phyloP scores from a whole-genome alignment of 2,888 invertebrate genomes.

The Protonemura montana region DNA sequence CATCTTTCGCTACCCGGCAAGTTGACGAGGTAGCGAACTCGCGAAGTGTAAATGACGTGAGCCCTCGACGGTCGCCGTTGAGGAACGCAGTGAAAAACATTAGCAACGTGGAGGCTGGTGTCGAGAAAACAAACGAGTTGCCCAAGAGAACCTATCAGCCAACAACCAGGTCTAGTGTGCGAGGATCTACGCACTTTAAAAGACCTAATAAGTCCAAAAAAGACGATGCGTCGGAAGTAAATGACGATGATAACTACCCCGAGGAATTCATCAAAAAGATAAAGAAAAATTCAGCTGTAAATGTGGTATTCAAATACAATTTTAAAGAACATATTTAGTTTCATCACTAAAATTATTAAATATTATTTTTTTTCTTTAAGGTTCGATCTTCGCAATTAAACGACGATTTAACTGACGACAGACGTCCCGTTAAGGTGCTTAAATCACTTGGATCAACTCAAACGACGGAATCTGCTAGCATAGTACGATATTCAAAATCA shows the following conservation, averaged over 20 bases:
- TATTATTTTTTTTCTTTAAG: background rate
- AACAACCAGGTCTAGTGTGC: background rate
- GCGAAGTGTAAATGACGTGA: background rate
- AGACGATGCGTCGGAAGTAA: constrained; percentile 9
- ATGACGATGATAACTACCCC: constrained; percentile 39
- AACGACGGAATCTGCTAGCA: background rate
- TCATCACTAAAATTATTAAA: background rate
- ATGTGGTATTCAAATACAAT: background rate
- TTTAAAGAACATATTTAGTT: background rate
- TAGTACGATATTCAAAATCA: background rate
- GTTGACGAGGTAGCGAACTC: background rate
- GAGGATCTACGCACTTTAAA: background rate
- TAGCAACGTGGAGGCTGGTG: background rate
- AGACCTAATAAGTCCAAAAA: constrained; percentile 1
- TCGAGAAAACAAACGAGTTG: background rate
- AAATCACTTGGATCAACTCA: background rate
- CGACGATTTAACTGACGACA: background rate
- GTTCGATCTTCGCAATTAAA: background rate
- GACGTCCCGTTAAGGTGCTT: background rate
- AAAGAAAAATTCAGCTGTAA: constrained; percentile 7
- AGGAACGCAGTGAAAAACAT: background rate
- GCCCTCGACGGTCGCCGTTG: background rate
- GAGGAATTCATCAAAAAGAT: constrained; percentile 29
- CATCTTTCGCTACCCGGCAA: background rate
- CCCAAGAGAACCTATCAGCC: background rate